Evolutionary conservation across 1,140 invertebrate genomes (phyloP).

Genomic region (Parasteatoda tepidariorum): DNA sequence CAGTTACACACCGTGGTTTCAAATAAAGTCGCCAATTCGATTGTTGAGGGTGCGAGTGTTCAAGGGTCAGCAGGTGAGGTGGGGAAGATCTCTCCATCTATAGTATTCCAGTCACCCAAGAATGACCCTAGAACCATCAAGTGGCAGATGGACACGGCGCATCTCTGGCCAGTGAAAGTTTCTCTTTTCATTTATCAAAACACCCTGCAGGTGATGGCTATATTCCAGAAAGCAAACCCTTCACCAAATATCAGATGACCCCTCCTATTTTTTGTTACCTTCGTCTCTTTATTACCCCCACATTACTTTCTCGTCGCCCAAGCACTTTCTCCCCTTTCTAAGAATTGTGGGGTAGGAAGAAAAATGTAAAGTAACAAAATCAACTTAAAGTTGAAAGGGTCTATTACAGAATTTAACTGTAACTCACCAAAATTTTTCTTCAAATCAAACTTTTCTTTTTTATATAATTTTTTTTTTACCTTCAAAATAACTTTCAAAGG

Average conservation of each 20-base stretch:
- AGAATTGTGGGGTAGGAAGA: not conserved
- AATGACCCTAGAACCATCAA: slow-evolving; percentile 11
- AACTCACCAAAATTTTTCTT: too few species aligned
- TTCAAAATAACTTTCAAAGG: too few species aligned
- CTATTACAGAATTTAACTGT: too few species aligned
- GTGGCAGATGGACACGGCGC: slow-evolving; percentile 30
- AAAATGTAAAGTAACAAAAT: too few species aligned
- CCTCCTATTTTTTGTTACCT: not conserved
- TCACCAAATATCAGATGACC: not conserved
- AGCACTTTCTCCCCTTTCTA: not conserved
- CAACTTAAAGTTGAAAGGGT: too few species aligned
- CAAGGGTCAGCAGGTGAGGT: slow-evolving; percentile 6
- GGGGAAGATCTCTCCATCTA: not conserved
- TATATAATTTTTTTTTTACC: too few species aligned
- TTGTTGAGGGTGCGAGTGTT: not conserved
- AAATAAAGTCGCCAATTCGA: not conserved
- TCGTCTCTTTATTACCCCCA: not conserved
- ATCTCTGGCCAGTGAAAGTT: slow-evolving; percentile 6
- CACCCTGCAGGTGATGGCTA: slow-evolving; percentile 38
- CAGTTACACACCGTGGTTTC: not conserved
- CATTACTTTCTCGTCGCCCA: not conserved
- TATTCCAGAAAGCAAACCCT: slow-evolving; percentile 2
- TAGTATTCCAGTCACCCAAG: not conserved
- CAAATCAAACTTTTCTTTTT: too few species aligned
- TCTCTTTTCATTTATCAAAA: not conserved